These are phyloP conservation scores for Amblyteles armatorius DNA, from an alignment of 2,888 invertebrate genomes.

Conservation along the genomic window DNA sequence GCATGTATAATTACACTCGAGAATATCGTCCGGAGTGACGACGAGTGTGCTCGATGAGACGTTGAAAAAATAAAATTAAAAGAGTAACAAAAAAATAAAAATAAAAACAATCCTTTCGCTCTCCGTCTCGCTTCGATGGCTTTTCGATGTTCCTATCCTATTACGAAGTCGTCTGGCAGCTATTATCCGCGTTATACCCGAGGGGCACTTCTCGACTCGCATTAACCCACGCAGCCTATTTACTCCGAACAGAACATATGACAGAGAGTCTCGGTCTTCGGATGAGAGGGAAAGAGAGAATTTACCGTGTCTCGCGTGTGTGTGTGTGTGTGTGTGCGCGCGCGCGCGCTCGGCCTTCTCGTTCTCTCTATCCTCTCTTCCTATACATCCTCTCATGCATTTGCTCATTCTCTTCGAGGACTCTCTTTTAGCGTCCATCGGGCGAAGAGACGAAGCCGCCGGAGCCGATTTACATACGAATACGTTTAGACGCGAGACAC, in stretches of 20 bases:
- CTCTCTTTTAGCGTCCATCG: conserved; percentile 45
- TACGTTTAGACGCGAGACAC: conserved; percentile 62
- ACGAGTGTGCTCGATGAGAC: conserved; percentile 16
- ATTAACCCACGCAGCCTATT: conserved; percentile 67
- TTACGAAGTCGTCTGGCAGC: conserved; percentile 41
- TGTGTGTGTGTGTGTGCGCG: neutral
- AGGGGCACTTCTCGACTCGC: conserved; percentile 40
- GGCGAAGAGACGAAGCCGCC: conserved; percentile 53
- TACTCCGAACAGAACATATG: conserved; percentile 57
- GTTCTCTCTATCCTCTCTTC: conserved; percentile 20
- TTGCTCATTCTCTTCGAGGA: conserved; percentile 36
- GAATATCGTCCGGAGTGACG: conserved; percentile 23
- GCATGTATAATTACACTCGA: conserved; percentile 49
- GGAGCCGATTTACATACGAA: conserved; percentile 76
- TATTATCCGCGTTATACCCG: conserved; percentile 48
- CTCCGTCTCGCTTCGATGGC: conserved; percentile 7
- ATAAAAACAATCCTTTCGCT: conserved; percentile 20
- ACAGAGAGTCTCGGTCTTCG: conserved; percentile 22
- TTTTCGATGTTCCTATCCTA: conserved; percentile 17
- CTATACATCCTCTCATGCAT: conserved; percentile 28
- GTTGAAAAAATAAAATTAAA: conserved; percentile 13
- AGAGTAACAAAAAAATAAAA: neutral
- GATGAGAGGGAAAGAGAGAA: conserved; percentile 1
- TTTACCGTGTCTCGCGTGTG: conserved; percentile 19
- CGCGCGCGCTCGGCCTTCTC: conserved; percentile 21